Evolutionary conservation across 2,113 vertebrate genomes (phyloP), one percentile per base, ranked within the genome.

Genomic region (Mungos mungo): DNA sequence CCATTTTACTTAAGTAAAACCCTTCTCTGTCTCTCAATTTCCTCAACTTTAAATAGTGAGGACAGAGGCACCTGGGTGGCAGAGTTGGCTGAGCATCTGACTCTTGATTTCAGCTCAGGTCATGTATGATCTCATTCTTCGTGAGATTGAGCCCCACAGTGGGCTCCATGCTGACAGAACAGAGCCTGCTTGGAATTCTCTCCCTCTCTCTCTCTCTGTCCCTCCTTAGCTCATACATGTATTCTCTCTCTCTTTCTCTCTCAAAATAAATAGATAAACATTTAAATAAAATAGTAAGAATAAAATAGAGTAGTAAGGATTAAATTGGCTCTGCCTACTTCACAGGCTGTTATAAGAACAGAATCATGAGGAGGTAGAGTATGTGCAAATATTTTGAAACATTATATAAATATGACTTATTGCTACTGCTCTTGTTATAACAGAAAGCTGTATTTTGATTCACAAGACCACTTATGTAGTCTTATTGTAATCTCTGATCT

Each of bases 311-410:
- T 16, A 81, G 31, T 90, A 38, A 89, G 63, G 74, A 91, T 82
- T 79, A 83, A 77, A 52, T 85, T 95, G 66, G 18, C 29, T 66
- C 25, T 93, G 45, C 27, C 38, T 89, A 57, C 31, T 69, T 95
- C 60, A 86, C 25, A 86, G 33, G 27, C 85, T 93, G 38, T 85
- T 83, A 50, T 65, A 52, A 93, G 18, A 88, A 60, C 18, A 29
- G 69, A 94, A 84, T 90, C 50, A 77, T 33, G 88, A 76, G 27
- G 8, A 94, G 33, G 33, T 8, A 88, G 50, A 83, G 11, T n/a
- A 38, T 85, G 60, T 72, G 29, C 14, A 93, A 98, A 95, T 94
- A 93, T 91, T 93, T 92, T 82, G 69, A 97, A 95, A 50, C 92
- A 18, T 35, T 89, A 74, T 71, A 52, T 69, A 82, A 92, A 93